Conservation (phyloP, 2,888 invertebrate species). For the Lomographa bimaculata region DNA sequence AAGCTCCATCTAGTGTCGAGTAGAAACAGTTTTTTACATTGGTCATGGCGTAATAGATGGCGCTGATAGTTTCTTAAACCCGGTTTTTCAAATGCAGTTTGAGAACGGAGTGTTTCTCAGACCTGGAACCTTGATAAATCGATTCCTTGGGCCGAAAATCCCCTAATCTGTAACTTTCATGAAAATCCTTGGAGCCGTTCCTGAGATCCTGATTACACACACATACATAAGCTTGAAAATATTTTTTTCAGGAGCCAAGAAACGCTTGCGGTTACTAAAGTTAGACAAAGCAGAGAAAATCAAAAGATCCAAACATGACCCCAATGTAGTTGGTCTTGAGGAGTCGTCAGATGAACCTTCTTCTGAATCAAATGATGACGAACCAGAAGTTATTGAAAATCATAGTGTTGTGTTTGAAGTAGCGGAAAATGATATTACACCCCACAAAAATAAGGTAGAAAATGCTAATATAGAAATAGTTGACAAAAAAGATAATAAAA, state of each 20-base stretch:
- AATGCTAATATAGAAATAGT: conserved; percentile 7
- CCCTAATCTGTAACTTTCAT: no score
- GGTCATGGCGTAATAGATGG: no score
- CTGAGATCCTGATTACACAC: no score
- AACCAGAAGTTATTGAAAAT: conserved; percentile 44
- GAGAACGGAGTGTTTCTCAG: no score
- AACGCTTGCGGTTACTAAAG: conserved; percentile 79
- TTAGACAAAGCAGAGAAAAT: conserved; percentile 67
- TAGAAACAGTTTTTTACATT: no score
- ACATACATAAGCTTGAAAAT: no score
- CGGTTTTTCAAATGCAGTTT: no score
- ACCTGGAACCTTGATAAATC: no score
- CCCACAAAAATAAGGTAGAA: conserved; percentile 22
- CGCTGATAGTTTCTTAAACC: no score
- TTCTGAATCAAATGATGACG: conserved; percentile 44
- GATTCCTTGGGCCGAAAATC: no score
- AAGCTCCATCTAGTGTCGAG: no score
- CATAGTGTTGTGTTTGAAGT: conserved; percentile 20
- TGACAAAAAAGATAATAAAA: conserved; percentile 4
- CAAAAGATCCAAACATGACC: conserved; percentile 82
- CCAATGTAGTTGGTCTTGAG: conserved; percentile 88
- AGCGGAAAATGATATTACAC: conserved; percentile 33
- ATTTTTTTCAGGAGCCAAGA: conserved; percentile 83
- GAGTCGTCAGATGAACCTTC: conserved; percentile 56
- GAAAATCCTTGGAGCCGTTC: no score